phyloP scores from a whole-genome alignment of 2,113 vertebrate genomes.

The Uria lomvia region DNA sequence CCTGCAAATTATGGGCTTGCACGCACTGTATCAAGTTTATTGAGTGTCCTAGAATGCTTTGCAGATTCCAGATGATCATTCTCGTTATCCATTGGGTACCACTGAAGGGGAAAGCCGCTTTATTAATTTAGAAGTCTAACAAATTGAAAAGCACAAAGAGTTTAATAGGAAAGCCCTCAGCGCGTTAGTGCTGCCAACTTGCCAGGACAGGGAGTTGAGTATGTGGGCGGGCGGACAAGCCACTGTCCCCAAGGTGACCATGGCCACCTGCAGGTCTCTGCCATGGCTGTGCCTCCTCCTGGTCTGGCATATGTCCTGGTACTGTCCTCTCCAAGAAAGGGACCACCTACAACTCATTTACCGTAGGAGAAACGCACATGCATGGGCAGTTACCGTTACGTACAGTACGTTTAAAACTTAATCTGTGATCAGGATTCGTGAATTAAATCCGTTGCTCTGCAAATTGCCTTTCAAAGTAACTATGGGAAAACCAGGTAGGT shows the following conservation, averaged over 20 bases:
- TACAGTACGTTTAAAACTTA: neutral
- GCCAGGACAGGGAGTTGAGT: neutral
- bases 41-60: neutral
- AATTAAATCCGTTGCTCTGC: neutral
- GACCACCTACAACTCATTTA: neutral
- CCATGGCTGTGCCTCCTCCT: fast-evolving
- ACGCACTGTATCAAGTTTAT: neutral
- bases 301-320: no score
- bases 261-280: neutral
- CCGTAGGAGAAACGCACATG: fast-evolving
- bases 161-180: neutral
- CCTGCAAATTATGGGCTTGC: neutral
- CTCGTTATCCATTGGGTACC: neutral
- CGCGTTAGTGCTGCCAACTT: no score
- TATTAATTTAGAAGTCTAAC: neutral
- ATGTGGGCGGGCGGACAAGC: neutral
- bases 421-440: neutral
- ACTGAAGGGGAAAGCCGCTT: neutral
- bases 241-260: neutral
- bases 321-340: neutral
- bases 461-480: neutral
- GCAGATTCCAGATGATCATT: neutral
- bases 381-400: fast-evolving
- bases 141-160: neutral
- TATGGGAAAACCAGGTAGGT: no score